Evolutionary conservation across 2,888 invertebrate genomes (phyloP).

Genomic region (Molorchus minor): DNA sequence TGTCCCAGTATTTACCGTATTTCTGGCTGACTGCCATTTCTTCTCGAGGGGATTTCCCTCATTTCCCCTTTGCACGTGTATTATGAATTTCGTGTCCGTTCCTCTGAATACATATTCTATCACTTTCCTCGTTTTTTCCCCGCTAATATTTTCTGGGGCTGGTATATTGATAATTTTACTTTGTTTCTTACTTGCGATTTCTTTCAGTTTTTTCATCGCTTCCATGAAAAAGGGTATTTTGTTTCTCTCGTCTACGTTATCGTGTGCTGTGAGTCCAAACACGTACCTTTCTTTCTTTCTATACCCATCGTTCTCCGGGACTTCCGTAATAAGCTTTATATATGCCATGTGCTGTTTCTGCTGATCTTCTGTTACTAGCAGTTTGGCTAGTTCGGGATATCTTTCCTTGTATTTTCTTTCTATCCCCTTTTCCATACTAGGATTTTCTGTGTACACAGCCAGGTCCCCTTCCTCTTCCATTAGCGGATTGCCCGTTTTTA

Average conservation of each 20-base stretch:
- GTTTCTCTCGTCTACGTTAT: background rate
- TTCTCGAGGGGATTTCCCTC: background rate
- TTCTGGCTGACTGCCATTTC: background rate
- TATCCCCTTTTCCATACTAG: background rate
- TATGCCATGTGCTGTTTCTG: background rate
- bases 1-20: background rate
- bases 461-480: background rate
- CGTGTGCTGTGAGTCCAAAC: background rate
- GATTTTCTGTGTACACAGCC: background rate
- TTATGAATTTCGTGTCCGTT: constrained; percentile 1
- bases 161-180: background rate
- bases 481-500: background rate
- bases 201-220: background rate
- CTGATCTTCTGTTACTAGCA: background rate
- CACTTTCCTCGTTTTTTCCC: background rate
- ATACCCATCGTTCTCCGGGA: background rate
- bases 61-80: background rate
- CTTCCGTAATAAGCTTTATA: background rate
- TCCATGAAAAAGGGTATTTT: constrained; percentile 1
- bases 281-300: background rate
- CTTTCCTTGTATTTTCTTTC: background rate
- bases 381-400: background rate
- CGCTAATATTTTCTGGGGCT: background rate
- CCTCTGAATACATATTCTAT: background rate
- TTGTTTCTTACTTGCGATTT: background rate